These are phyloP conservation scores for Drosophila robusta DNA, from an alignment of 2,888 invertebrate species.

Conservation along the genomic window DNA sequence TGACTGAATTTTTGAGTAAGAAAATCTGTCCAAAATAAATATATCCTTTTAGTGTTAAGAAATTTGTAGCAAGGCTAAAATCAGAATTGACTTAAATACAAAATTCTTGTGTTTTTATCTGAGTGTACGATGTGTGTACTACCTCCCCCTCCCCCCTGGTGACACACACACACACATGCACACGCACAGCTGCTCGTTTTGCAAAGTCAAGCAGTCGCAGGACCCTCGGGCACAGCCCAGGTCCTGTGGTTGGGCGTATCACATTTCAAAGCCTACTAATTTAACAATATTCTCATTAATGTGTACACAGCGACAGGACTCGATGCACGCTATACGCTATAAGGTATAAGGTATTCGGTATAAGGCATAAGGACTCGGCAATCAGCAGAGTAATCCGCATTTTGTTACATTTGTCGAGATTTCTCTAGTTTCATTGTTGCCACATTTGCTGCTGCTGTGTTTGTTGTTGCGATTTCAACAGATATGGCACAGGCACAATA, in stretches of 20 bases:
- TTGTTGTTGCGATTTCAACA: conserved; percentile 80
- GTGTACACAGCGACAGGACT: conserved; percentile 69
- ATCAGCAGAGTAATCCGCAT: conserved; percentile 72
- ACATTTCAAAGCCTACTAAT: conserved; percentile 84
- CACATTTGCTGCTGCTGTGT: conserved; percentile 42
- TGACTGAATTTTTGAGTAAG: too few relatives aligned
- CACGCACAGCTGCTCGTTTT: conserved; percentile 72
- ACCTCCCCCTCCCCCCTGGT: not conserved
- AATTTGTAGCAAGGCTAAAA: not conserved
- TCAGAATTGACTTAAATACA: not conserved
- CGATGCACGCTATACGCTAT: conserved; percentile 5
- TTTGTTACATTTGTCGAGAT: conserved; percentile 76
- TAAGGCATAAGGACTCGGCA: conserved; percentile 21
- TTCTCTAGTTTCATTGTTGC: conserved; percentile 46
- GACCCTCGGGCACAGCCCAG: conserved; percentile 33
- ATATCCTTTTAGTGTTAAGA: too few relatives aligned
- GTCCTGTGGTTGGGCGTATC: conserved; percentile 81
- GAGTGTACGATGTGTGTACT: not conserved
- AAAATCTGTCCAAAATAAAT: too few relatives aligned
- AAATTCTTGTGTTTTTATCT: not conserved
- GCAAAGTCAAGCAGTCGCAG: conserved; percentile 64
- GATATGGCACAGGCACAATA: conserved; percentile 57
- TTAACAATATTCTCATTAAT: conserved; percentile 85
- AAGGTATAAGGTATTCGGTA: not conserved
- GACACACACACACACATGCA: conserved; percentile 13